Percentiles rank a stretch among this genome's conserved stretches.
phyloP scores from a whole-genome alignment of 2,888 invertebrate species.

The Limnephilus rhombicus region DNA sequence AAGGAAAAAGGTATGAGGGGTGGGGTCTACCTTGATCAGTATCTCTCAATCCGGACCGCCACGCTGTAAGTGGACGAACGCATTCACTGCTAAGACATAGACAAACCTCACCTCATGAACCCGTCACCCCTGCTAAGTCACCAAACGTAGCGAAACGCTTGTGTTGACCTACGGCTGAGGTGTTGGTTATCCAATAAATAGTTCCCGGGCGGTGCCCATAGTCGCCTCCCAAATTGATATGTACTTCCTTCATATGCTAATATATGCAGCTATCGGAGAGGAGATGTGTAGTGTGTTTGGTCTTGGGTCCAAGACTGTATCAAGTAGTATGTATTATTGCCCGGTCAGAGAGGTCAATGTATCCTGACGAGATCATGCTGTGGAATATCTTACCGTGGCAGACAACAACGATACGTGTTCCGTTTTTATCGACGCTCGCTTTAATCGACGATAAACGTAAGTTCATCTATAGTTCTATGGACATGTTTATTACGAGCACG shows the following conservation, averaged over 20 bases:
- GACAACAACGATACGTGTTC: constrained; percentile 16
- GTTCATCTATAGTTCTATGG: background rate
- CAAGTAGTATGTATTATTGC: background rate
- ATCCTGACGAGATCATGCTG: constrained; percentile 15
- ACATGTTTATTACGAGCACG: background rate
- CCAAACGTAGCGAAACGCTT: no score
- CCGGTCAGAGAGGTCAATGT: constrained; percentile 37
- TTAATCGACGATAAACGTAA: background rate
- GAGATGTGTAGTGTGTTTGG: background rate
- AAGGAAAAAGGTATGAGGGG: no score
- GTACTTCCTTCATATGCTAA: background rate
- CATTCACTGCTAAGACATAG: no score
- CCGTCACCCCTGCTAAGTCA: no score
- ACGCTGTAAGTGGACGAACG: no score
- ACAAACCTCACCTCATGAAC: no score
- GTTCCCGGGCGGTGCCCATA: no score
- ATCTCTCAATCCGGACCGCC: no score
- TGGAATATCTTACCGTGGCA: constrained; percentile 30
- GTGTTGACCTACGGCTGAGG: no score
- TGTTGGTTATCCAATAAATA: no score
- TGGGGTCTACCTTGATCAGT: no score
- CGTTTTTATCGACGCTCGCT: background rate
- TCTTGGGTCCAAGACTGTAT: background rate
- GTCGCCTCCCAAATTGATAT: no score
- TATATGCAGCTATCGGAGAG: background rate